Evolutionary conservation across 2,888 invertebrate genomes (phyloP).

Genomic region (Pristionchus entomophagus): DNA sequence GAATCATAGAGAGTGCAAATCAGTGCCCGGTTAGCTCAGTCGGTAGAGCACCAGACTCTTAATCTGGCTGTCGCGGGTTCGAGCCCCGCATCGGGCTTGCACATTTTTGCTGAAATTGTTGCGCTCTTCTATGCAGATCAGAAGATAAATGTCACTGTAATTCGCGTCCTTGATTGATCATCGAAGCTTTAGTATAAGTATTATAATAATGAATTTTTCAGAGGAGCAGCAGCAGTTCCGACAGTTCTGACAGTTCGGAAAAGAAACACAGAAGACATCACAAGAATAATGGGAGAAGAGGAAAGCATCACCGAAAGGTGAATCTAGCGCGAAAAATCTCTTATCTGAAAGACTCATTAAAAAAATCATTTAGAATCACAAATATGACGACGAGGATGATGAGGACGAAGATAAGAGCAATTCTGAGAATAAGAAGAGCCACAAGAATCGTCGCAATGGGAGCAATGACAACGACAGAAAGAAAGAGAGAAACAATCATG

Average conservation of each 20-base stretch:
- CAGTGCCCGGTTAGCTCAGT: conserved; percentile 68
- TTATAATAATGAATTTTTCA: neutral
- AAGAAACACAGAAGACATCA: neutral
- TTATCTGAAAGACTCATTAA: too few relatives aligned
- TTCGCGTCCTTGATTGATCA: too few relatives aligned
- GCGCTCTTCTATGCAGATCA: neutral
- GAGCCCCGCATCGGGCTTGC: conserved; percentile 52
- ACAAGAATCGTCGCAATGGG: neutral
- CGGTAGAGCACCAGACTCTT: conserved; percentile 72
- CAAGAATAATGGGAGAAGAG: neutral
- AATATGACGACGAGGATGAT: neutral
- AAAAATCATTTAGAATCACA: neutral
- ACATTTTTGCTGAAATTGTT: conserved; percentile 2
- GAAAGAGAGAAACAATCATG: neutral
- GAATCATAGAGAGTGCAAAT: neutral
- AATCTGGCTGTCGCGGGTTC: conserved; percentile 65
- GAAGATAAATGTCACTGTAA: neutral
- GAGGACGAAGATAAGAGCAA: neutral
- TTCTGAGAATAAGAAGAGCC: neutral
- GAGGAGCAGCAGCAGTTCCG: conserved; percentile 10
- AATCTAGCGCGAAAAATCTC: neutral
- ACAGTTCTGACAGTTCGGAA: neutral
- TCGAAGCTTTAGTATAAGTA: too few relatives aligned
- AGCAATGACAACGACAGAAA: neutral
- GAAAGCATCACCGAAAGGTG: conserved; percentile 5